Evolutionary conservation across 2,113 vertebrate species (phyloP).

Genomic region (Halcyon malimbica): DNA sequence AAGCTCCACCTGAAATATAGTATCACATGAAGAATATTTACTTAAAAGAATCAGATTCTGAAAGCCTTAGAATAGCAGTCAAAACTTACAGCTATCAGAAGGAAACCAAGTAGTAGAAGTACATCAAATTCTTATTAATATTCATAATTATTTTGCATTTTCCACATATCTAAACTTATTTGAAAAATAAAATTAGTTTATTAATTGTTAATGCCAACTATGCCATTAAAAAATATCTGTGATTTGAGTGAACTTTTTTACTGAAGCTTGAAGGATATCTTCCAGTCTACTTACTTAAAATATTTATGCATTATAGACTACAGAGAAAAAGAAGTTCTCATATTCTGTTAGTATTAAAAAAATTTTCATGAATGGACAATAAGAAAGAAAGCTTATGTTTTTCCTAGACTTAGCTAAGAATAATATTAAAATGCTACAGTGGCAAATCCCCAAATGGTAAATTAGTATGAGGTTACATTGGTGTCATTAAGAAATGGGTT

Average conservation of each 20-base stretch:
- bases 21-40: background rate
- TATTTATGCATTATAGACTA: constrained; percentile 62
- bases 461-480: background rate
- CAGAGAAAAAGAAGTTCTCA: constrained; percentile 27
- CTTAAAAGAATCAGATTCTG: background rate
- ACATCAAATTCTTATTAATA: background rate
- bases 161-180: constrained; percentile 19
- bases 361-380: constrained; percentile 40
- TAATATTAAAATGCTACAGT: constrained; percentile 1
- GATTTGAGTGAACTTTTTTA: constrained; percentile 24
- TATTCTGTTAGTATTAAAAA: constrained; percentile 42
- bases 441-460: constrained; percentile 5
- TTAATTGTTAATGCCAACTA: constrained; percentile 60
- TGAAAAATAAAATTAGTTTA: constrained; percentile 46
- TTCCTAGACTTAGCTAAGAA: constrained; percentile 22
- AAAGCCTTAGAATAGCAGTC: background rate
- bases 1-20: background rate
- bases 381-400: background rate
- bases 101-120: background rate
- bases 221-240: constrained; percentile 37
- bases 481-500: constrained; percentile 1
- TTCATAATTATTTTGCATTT: background rate
- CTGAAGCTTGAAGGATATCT: constrained; percentile 50
- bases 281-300: constrained; percentile 64
- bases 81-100: background rate